Percentiles rank a stretch among this genome's conserved stretches.
Evolutionary conservation across 2,888 invertebrate genomes (phyloP).

Genomic region (Lithophane leautieri): DNA sequence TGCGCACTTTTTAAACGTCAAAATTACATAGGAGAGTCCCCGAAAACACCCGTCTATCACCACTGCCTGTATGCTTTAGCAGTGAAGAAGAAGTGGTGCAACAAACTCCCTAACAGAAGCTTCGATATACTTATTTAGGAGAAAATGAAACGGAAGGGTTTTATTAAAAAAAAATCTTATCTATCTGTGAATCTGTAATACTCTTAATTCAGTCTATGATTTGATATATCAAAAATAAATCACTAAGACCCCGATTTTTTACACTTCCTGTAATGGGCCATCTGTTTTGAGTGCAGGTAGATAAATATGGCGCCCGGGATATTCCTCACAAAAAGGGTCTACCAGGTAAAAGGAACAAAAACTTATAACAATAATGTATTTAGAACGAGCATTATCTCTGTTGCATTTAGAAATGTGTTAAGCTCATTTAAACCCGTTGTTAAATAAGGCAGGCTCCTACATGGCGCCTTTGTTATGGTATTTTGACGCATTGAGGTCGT

Average conservation of each 20-base stretch:
- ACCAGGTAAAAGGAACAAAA: constrained; percentile 61
- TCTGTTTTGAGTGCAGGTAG: constrained; percentile 66
- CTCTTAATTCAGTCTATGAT: neutral
- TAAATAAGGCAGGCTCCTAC: constrained; percentile 1
- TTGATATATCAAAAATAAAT: constrained; percentile 7
- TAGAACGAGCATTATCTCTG: constrained; percentile 10
- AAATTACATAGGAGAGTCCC: too few species aligned
- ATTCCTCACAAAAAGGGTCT: constrained; percentile 76
- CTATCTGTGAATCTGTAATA: neutral
- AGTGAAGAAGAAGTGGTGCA: too few species aligned
- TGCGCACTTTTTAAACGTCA: too few species aligned
- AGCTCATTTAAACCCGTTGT: constrained; percentile 17
- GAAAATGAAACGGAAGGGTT: neutral
- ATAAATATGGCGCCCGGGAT: constrained; percentile 68
- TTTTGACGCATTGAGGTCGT: constrained; percentile 49
- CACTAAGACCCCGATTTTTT: constrained; percentile 18
- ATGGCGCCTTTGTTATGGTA: constrained; percentile 16
- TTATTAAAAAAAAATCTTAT: neutral
- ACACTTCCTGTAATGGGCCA: constrained; percentile 43
- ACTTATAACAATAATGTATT: constrained; percentile 18
- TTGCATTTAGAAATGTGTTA: constrained; percentile 32
- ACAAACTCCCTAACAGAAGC: too few species aligned
- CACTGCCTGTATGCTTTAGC: too few species aligned
- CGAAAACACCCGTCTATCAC: too few species aligned
- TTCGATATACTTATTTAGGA: neutral